Evolutionary conservation across 2,797 vertebrate species (phyloP).

Genomic region (Petrocephalus sullivani): DNA sequence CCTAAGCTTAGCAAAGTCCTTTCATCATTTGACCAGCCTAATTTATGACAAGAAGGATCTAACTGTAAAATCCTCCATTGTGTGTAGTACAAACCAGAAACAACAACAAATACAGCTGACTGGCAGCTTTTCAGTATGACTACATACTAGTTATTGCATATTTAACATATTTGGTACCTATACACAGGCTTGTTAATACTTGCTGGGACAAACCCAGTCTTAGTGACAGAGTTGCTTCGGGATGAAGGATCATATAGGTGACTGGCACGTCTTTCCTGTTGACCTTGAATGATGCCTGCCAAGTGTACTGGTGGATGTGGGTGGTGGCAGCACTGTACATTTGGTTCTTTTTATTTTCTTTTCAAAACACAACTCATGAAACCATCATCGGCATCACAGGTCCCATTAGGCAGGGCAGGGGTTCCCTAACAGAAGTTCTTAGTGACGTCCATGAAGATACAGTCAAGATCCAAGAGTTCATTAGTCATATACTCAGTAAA

Average conservation of each 20-base stretch:
- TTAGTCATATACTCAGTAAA: not conserved
- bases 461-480: not conserved
- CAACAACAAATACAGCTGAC: not conserved
- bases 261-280: not conserved
- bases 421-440: not conserved
- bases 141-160: not conserved
- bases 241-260: not conserved
- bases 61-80: not conserved
- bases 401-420: not conserved
- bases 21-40: not conserved
- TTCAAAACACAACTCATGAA: slow-evolving; percentile 2
- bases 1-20: not conserved
- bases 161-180: not conserved
- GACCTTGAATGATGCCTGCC: not conserved
- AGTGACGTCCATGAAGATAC: not conserved
- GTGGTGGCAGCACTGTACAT: not conserved
- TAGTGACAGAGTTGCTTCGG: not conserved
- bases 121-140: not conserved
- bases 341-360: not conserved
- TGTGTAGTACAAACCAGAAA: not conserved
- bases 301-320: not conserved
- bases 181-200: slow-evolving; percentile 3
- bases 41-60: not conserved
- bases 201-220: not conserved
- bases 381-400: not conserved